Percentiles rank a stretch among this genome's conserved stretches.
Conservation (phyloP, 2,888 invertebrate species). For the Sphaerophoria rueppellii region DNA sequence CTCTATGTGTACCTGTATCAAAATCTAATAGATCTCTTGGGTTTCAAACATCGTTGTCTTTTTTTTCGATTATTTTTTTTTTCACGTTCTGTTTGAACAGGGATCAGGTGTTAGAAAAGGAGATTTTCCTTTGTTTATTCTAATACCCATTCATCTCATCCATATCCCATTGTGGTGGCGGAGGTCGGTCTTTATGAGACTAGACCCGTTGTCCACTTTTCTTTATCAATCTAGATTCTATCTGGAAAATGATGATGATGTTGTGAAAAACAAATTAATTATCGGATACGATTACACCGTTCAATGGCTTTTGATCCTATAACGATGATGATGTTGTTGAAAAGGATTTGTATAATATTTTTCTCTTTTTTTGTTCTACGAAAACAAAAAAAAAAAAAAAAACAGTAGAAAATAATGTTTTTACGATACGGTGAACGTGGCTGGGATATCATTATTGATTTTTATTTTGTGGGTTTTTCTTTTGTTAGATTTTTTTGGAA, state of each 20-base stretch:
- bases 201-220: slow-evolving; percentile 2
- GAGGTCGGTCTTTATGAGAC: background rate
- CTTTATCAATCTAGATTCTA: background rate
- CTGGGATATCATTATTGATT: slow-evolving; percentile 52
- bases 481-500: slow-evolving; percentile 1
- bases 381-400: slow-evolving; percentile 5
- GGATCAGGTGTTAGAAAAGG: slow-evolving; percentile 41
- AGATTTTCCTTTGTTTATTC: slow-evolving; percentile 9
- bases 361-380: background rate
- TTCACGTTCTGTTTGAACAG: slow-evolving; percentile 25
- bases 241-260: slow-evolving; percentile 32
- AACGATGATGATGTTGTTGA: slow-evolving; percentile 6
- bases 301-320: slow-evolving; percentile 58
- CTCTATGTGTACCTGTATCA: slow-evolving; percentile 30
- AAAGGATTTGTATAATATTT: slow-evolving; percentile 53
- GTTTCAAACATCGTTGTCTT: slow-evolving; percentile 43
- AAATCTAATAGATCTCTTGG: slow-evolving; percentile 51
- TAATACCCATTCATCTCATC: background rate
- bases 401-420: background rate
- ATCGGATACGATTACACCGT: slow-evolving; percentile 55
- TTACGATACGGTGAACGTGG: slow-evolving; percentile 16
- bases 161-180: slow-evolving; percentile 18
- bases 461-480: slow-evolving; percentile 6
- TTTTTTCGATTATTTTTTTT: background rate
- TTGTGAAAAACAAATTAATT: slow-evolving; percentile 67